Conservation (phyloP, 2,113 vertebrate genomes). For the Micromys minutus region DNA sequence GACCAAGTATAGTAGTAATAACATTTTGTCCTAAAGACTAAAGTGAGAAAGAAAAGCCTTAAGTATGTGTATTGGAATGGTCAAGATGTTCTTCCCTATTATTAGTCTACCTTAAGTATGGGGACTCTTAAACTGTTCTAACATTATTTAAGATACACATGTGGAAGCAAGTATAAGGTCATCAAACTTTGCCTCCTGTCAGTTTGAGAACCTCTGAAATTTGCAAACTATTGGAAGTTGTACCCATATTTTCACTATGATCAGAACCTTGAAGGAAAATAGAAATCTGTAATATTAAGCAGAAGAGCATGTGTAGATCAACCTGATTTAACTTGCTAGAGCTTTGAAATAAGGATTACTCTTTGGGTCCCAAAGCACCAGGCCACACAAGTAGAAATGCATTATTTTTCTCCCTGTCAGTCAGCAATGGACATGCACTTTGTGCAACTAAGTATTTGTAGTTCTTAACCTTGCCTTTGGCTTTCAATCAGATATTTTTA, state of each 20-base stretch:
- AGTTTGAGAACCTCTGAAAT: neutral
- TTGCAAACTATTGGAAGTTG: neutral
- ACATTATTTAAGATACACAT: neutral
- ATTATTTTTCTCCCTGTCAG: neutral
- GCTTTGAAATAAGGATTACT: neutral
- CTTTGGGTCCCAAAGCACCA: neutral
- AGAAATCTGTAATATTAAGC: constrained; percentile 9
- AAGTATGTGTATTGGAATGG: neutral
- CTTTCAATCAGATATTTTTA: neutral
- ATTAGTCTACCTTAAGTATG: neutral
- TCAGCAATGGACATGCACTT: neutral
- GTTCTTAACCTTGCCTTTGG: neutral
- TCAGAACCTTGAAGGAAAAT: neutral
- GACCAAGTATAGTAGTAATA: neutral
- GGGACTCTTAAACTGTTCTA: neutral
- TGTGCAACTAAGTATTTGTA: neutral
- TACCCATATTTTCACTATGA: neutral
- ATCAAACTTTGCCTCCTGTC: neutral
- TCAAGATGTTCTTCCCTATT: neutral
- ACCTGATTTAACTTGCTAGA: neutral
- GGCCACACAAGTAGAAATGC: neutral
- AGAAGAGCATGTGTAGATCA: neutral
- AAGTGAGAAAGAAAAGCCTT: neutral
- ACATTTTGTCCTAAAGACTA: neutral
- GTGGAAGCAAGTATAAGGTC: neutral